These are phyloP conservation scores for Bombus confusus DNA, from an alignment of 1,140 invertebrate genomes.

Conservation along the genomic window DNA sequence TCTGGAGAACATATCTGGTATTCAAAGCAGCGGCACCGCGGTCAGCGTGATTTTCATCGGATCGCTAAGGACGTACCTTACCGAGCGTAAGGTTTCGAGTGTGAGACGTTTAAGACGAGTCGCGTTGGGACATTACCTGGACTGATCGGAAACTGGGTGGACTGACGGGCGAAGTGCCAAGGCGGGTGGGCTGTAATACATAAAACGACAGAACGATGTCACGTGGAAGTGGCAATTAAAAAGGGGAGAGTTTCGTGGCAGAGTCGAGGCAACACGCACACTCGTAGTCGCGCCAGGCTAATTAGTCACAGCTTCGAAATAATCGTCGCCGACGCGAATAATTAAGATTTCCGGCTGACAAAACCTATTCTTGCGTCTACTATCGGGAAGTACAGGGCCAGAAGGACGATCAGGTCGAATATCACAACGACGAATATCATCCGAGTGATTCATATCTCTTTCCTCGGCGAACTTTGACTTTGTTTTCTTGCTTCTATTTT, in stretches of 20 bases:
- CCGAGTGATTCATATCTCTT: background rate
- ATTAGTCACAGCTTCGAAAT: conserved; percentile 66
- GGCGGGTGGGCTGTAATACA: conserved; percentile 77
- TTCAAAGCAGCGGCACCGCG: conserved; percentile 47
- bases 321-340: conserved; percentile 21
- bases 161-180: conserved; percentile 80
- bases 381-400: conserved; percentile 28
- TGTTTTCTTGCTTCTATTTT: background rate
- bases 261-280: conserved; percentile 31
- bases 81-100: conserved; percentile 35
- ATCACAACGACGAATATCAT: conserved; percentile 2
- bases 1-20: conserved; percentile 37
- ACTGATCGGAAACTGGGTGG: conserved; percentile 79
- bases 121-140: conserved; percentile 78
- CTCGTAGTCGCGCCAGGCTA: conserved; percentile 52
- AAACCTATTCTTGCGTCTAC: background rate
- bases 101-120: conserved; percentile 55
- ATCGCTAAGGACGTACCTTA: conserved; percentile 39
- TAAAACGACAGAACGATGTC: conserved; percentile 78
- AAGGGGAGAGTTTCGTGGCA: conserved; percentile 14
- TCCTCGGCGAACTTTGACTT: background rate
- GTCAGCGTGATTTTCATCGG: conserved; percentile 33
- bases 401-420: conserved; percentile 48
- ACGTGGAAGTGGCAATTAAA: conserved; percentile 73
- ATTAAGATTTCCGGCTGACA: conserved; percentile 16